Conservation (phyloP, 2,113 vertebrate genomes). For the Ciconia stormi region DNA sequence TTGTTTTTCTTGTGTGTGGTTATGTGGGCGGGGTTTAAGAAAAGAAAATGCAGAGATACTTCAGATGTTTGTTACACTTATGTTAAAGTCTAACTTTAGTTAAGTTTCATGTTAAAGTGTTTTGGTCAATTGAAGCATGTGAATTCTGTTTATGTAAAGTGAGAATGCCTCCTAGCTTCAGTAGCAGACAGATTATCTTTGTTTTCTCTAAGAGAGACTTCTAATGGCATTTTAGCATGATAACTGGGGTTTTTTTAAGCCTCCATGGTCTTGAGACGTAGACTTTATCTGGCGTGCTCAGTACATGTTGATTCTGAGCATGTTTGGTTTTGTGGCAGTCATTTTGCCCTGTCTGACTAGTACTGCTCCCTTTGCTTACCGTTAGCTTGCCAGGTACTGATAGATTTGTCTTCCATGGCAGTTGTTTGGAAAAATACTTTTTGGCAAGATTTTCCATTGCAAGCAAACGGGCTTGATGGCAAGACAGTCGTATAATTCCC, state of each 20-base stretch:
- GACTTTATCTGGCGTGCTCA: background rate
- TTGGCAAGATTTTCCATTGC: background rate
- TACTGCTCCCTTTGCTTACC: background rate
- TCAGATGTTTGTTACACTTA: background rate
- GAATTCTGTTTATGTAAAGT: background rate
- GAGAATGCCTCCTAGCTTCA: background rate
- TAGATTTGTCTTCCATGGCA: background rate
- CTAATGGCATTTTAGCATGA: background rate
- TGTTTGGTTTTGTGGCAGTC: background rate
- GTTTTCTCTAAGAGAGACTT: background rate
- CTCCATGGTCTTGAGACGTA: rapidly evolving
- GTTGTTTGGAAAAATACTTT: background rate
- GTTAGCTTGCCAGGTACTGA: background rate
- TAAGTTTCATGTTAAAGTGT: background rate
- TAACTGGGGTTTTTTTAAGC: background rate
- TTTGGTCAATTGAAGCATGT: background rate
- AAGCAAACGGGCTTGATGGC: background rate
- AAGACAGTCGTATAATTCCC: background rate
- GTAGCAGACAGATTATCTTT: background rate
- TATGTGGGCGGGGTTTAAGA: background rate
- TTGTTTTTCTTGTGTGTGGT: background rate
- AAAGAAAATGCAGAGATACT: background rate
- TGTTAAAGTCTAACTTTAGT: too few species aligned
- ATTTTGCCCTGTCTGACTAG: background rate
- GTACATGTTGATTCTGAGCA: background rate